Evolutionary conservation across 2,113 vertebrate genomes (phyloP).

Genomic region (Stomatorhinus ivindoensis): DNA sequence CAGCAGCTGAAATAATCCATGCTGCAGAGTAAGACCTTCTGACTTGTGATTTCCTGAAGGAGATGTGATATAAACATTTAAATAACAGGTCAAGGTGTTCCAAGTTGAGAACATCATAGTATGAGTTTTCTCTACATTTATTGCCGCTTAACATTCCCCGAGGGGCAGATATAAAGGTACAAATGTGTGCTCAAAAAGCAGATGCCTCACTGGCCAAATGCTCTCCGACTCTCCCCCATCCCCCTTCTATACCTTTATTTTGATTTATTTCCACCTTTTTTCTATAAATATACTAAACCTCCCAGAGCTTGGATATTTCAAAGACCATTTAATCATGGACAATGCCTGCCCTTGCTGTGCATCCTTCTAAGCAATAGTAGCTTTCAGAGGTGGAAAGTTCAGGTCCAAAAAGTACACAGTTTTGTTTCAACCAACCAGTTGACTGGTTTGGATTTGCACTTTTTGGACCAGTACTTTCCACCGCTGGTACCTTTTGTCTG

Average conservation of each 20-base stretch:
- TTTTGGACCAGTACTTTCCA: too few species aligned
- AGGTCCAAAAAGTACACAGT: too few species aligned
- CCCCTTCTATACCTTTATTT: neutral
- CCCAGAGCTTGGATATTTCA: neutral
- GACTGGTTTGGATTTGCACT: too few species aligned
- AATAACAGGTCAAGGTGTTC: neutral
- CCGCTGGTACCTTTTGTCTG: neutral
- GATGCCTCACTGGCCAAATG: neutral
- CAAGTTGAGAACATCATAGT: neutral
- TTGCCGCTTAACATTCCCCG: neutral
- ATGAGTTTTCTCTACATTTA: neutral
- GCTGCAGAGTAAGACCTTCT: conserved; percentile 18
- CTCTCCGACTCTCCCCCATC: neutral
- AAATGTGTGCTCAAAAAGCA: neutral
- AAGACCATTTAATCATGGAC: neutral
- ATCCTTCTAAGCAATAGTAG: neutral
- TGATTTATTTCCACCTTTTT: neutral
- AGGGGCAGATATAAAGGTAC: neutral
- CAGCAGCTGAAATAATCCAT: conserved; percentile 11
- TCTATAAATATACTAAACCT: neutral
- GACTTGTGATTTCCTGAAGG: neutral
- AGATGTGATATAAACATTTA: neutral
- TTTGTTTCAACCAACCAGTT: too few species aligned
- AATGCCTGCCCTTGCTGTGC: neutral
- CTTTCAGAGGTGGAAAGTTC: too few species aligned